phyloP scores from a whole-genome alignment of 2,113 vertebrate genomes.

The Columba livia region DNA sequence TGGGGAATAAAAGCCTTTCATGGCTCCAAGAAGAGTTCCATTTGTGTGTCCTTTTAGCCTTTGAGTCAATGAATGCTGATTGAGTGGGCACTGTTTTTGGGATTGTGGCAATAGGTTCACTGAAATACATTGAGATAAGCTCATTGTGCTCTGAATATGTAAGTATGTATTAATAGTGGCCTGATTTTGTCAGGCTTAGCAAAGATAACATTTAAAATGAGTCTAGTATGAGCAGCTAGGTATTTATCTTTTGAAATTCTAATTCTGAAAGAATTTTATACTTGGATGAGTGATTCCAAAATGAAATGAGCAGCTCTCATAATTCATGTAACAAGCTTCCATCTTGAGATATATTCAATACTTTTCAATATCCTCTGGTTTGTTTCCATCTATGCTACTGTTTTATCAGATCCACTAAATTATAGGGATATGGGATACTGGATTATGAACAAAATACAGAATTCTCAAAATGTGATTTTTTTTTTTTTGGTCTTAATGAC shows the following conservation, averaged over 20 bases:
- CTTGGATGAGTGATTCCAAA: neutral
- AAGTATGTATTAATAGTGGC: neutral
- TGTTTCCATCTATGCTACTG: neutral
- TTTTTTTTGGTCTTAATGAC: neutral
- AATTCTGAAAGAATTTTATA: neutral
- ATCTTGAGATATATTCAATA: neutral
- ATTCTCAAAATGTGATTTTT: neutral
- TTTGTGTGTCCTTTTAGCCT: neutral
- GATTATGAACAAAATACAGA: neutral
- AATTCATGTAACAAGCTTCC: neutral
- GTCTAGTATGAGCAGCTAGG: neutral
- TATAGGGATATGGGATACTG: neutral
- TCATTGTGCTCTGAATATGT: neutral
- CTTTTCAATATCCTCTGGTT: neutral
- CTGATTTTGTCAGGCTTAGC: neutral
- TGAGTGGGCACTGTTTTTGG: neutral
- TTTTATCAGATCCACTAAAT: neutral
- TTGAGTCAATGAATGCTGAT: neutral
- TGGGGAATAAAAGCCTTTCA: neutral
- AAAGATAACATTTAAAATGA: neutral
- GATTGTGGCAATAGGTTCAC: neutral
- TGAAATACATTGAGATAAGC: neutral
- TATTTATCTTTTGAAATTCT: neutral
- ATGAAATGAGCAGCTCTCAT: neutral
- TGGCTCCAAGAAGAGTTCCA: neutral